Conservation (phyloP, 1,140 invertebrate species). For the Eumaeus atala region DNA sequence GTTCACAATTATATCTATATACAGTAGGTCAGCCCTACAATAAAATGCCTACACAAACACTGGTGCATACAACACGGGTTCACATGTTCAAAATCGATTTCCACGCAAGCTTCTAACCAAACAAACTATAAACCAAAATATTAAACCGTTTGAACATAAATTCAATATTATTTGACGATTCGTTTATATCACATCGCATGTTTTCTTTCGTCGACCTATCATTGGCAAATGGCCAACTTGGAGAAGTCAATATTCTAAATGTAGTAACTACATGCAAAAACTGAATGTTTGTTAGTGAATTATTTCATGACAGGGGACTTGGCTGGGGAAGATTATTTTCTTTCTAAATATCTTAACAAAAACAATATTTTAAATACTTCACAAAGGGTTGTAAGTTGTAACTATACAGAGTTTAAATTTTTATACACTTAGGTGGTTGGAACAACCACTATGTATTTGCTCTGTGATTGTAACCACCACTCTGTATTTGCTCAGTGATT, state of each 20-base stretch:
- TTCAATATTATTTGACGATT: conserved; percentile 12
- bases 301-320: background rate
- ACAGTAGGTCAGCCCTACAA: no score
- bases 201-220: conserved; percentile 4
- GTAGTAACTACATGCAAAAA: conserved; percentile 9
- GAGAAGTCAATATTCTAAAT: conserved; percentile 10
- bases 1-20: no score
- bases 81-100: conserved; percentile 4
- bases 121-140: conserved; percentile 2
- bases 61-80: background rate
- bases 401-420: no score
- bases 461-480: no score
- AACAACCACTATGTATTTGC: no score
- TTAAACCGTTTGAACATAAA: conserved; percentile 6
- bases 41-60: no score
- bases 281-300: conserved; percentile 2
- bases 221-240: conserved; percentile 1
- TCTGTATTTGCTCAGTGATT: no score
- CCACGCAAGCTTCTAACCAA: background rate
- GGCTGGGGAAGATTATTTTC: background rate
- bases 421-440: no score
- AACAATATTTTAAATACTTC: no score
- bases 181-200: conserved; percentile 10
- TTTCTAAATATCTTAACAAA: background rate
- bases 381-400: no score